Conservation (phyloP, 2,888 invertebrate species). For the Drosophila monieri region DNA sequence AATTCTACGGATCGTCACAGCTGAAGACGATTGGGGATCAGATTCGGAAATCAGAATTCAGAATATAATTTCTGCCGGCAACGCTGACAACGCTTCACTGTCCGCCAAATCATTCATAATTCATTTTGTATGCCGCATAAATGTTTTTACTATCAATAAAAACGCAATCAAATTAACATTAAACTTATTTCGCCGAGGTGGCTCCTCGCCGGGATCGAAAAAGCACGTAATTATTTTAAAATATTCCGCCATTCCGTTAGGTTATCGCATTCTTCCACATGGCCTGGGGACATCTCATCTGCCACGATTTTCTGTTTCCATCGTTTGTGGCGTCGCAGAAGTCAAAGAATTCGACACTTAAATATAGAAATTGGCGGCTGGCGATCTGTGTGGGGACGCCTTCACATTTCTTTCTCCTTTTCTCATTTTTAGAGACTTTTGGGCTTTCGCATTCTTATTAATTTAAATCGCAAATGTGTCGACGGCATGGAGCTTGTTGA, state of each 20-base stretch:
- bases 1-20: constrained; percentile 27
- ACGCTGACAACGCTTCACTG: constrained; percentile 32
- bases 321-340: constrained; percentile 26
- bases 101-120: constrained; percentile 64
- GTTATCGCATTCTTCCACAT: constrained; percentile 34
- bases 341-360: constrained; percentile 13
- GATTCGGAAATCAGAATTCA: constrained; percentile 28
- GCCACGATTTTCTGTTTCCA: constrained; percentile 10
- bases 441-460: constrained; percentile 43
- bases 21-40: constrained; percentile 14
- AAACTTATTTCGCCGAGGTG: constrained; percentile 56
- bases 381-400: constrained; percentile 45
- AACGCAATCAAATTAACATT: constrained; percentile 81
- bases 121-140: constrained; percentile 70
- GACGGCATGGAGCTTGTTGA: constrained; percentile 32
- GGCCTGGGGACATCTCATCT: background rate
- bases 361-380: constrained; percentile 28
- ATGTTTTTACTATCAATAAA: constrained; percentile 82
- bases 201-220: constrained; percentile 27
- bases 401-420: background rate
- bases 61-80: constrained; percentile 27
- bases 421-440: constrained; percentile 1
- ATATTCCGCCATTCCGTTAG: constrained; percentile 55
- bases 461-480: constrained; percentile 48
- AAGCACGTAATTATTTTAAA: constrained; percentile 43